Percentiles rank a stretch among this genome's conserved stretches.
Conservation (phyloP, 2,888 invertebrate genomes). For the Mongoloraphidia duomilia region DNA sequence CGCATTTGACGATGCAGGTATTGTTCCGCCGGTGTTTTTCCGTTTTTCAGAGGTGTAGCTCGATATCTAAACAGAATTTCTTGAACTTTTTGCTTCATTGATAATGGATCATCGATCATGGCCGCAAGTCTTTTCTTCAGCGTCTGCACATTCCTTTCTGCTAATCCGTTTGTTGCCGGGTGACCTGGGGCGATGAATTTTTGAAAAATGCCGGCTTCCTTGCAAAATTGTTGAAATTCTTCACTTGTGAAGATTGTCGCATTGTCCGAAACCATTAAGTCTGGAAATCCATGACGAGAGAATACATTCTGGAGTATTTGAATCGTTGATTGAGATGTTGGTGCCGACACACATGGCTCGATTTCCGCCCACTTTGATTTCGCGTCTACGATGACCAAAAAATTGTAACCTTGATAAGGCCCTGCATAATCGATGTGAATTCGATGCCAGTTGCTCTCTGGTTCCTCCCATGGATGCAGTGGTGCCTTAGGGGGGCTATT, state of each 20-base stretch:
- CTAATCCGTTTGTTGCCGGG: constrained; percentile 10
- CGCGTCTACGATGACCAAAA: constrained; percentile 15
- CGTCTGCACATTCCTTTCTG: constrained; percentile 12
- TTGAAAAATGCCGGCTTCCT: constrained; percentile 11
- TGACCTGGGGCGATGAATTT: constrained; percentile 9
- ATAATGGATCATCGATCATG: constrained; percentile 3
- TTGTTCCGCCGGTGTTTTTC: constrained; percentile 6
- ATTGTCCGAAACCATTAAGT: constrained; percentile 14
- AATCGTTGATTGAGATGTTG: constrained; percentile 12
- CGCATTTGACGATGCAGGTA: constrained; percentile 6
- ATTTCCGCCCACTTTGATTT: constrained; percentile 18
- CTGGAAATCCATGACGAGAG: constrained; percentile 13
- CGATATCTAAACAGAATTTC: constrained; percentile 6
- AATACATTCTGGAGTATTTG: constrained; percentile 12
- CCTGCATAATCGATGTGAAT: constrained; percentile 18
- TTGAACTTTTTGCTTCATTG: constrained; percentile 7
- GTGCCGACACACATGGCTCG: constrained; percentile 8
- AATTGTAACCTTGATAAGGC: constrained; percentile 10
- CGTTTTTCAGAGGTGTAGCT: constrained; percentile 7
- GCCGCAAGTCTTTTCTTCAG: constrained; percentile 7
- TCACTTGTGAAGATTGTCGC: constrained; percentile 14
- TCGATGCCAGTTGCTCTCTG: constrained; percentile 14
- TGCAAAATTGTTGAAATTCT: constrained; percentile 10
- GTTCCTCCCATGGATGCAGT: constrained; percentile 17
- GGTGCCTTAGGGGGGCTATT: constrained; percentile 15